Conservation (phyloP, 2,113 vertebrate species). For the Morone saxatilis region DNA sequence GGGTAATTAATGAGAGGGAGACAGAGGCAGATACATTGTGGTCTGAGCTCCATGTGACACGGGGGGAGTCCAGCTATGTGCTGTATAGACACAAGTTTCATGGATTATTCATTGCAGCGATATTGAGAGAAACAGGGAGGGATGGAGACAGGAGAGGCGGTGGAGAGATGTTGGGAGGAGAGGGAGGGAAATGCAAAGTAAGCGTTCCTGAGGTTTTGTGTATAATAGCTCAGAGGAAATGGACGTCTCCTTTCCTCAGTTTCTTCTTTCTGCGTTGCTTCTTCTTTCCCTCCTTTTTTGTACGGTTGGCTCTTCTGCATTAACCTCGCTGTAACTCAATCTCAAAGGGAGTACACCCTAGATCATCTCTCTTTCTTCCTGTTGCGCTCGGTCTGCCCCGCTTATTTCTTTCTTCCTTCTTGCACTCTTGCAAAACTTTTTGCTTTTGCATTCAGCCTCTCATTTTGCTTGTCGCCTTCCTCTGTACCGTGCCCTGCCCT, state of each 20-base stretch:
- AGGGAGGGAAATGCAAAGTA: conserved; percentile 29
- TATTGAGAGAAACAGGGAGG: conserved; percentile 19
- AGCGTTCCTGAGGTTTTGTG: conserved; percentile 61
- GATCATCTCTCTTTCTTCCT: conserved; percentile 67
- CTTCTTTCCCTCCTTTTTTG: background rate
- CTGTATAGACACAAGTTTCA: conserved; percentile 51
- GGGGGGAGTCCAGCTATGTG: conserved; percentile 40
- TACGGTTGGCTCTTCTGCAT: conserved; percentile 15
- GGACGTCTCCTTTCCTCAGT: conserved; percentile 9
- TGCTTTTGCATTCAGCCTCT: conserved; percentile 16
- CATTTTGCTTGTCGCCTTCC: background rate
- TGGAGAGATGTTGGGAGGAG: conserved; percentile 6
- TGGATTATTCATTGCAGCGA: conserved; percentile 59
- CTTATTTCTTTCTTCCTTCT: background rate
- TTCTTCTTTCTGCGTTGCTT: conserved; percentile 1
- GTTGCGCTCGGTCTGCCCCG: background rate
- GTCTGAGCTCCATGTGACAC: conserved; percentile 17
- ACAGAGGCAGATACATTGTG: conserved; percentile 30
- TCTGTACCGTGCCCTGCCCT: background rate
- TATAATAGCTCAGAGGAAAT: conserved; percentile 45
- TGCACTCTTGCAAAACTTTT: conserved; percentile 16
- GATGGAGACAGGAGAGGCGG: background rate
- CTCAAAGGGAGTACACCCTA: conserved; percentile 45
- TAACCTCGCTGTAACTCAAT: conserved; percentile 63
- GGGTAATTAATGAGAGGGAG: conserved; percentile 62